Evolutionary conservation across 1,140 invertebrate genomes (phyloP).

Genomic region (Pseudomyrmex cubaensis): DNA sequence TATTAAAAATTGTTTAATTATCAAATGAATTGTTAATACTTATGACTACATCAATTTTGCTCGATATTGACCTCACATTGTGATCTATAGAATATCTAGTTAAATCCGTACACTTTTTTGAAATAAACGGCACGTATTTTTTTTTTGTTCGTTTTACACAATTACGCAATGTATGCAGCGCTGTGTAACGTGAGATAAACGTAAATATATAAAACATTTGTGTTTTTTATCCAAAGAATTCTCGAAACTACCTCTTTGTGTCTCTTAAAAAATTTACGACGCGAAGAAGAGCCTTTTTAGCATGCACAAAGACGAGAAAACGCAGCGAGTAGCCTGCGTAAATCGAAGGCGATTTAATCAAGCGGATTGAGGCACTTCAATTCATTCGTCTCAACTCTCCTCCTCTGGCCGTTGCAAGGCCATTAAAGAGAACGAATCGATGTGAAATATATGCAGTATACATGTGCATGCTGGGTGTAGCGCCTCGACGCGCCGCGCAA

Average conservation of each 20-base stretch:
- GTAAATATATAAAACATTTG: background rate
- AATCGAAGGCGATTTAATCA: constrained; percentile 70
- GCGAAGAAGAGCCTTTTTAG: background rate
- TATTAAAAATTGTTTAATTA: no score
- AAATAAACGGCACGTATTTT: background rate
- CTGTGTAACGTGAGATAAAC: no score
- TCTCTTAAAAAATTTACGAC: background rate
- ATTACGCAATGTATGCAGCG: background rate
- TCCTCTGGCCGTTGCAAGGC: background rate
- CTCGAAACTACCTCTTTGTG: background rate
- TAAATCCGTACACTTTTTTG: background rate
- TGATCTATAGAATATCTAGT: constrained; percentile 16
- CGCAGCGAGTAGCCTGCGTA: constrained; percentile 16
- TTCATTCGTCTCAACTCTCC: constrained; percentile 37
- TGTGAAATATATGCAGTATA: constrained; percentile 2
- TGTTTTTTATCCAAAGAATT: background rate
- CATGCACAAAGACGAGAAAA: background rate
- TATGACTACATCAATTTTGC: no score
- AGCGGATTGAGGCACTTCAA: constrained; percentile 69
- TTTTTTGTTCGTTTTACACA: constrained; percentile 1
- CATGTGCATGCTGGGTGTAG: background rate
- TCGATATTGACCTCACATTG: no score
- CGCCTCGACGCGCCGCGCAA: background rate
- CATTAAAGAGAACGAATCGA: constrained; percentile 39
- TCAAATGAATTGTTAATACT: no score